Percentiles rank a stretch among this genome's conserved stretches.
These are phyloP conservation scores for Sciurus niger DNA, from an alignment of 2,113 vertebrate species.

Conservation along the genomic window DNA sequence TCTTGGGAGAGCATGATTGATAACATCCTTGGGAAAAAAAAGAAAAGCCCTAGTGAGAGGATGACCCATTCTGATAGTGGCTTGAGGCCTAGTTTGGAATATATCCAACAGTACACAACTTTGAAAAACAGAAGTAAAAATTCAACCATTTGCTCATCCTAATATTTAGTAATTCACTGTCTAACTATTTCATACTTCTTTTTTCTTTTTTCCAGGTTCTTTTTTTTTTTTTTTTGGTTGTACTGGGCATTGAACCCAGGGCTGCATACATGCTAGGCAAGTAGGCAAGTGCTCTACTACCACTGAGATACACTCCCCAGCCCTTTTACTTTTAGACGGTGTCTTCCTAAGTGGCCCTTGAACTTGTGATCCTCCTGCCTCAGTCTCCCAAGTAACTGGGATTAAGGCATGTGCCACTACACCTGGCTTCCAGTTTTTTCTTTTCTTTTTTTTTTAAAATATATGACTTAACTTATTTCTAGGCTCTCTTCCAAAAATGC, in stretches of 20 bases:
- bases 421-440: neutral
- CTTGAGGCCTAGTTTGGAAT: slow-evolving; percentile 60
- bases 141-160: slow-evolving; percentile 10
- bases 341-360: neutral
- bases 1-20: slow-evolving; percentile 70
- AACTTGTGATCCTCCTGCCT: too few relatives aligned
- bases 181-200: neutral
- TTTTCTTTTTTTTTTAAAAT: neutral
- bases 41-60: slow-evolving; percentile 45
- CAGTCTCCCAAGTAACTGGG: too few relatives aligned
- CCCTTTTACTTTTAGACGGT: neutral
- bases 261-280: neutral
- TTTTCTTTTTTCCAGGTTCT: neutral
- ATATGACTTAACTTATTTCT: slow-evolving; percentile 37
- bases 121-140: slow-evolving; percentile 62
- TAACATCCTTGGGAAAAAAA: slow-evolving; percentile 59
- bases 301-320: neutral
- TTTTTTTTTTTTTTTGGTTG: too few relatives aligned
- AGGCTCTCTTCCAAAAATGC: neutral
- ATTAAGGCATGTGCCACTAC: too few relatives aligned
- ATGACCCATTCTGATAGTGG: neutral
- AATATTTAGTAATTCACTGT: neutral
- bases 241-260: neutral
- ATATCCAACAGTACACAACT: neutral
- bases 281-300: neutral